These are phyloP conservation scores for Amiota communis DNA, from an alignment of 2,888 invertebrate species.

Conservation along the genomic window DNA sequence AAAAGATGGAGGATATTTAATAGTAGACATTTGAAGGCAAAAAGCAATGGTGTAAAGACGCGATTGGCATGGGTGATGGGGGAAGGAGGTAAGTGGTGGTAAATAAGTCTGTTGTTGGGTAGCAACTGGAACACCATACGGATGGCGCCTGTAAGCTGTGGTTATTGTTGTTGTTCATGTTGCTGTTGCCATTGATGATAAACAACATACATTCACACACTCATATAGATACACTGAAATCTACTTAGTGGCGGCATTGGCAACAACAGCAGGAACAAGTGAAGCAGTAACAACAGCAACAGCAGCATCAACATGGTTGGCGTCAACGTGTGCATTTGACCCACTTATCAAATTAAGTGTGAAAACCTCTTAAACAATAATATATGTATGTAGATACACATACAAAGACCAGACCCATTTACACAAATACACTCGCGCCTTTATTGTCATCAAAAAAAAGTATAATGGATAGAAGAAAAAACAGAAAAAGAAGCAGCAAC, in stretches of 20 bases:
- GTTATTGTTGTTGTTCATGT: neutral
- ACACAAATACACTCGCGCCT: conserved; percentile 23
- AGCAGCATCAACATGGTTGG: neutral
- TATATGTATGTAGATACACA: conserved; percentile 29
- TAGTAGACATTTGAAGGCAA: conserved; percentile 19
- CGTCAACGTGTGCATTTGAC: conserved; percentile 45
- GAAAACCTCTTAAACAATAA: conserved; percentile 45
- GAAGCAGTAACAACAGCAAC: too few relatives aligned
- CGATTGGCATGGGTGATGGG: too few relatives aligned
- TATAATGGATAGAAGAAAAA: neutral
- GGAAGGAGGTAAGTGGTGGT: too few relatives aligned
- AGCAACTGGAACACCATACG: too few relatives aligned
- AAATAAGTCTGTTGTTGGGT: too few relatives aligned
- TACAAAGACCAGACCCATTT: conserved; percentile 28
- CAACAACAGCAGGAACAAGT: too few relatives aligned
- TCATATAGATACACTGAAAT: neutral
- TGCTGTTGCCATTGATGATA: neutral
- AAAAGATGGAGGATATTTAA: conserved; percentile 9
- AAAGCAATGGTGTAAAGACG: neutral
- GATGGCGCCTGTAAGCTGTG: neutral
- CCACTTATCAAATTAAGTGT: conserved; percentile 52
- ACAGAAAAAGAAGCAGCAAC: neutral
- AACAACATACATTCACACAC: neutral
- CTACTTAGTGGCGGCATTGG: too few relatives aligned
- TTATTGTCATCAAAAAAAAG: neutral